Evolutionary conservation across 2,113 vertebrate species (phyloP).

Genomic region (Ovis aries): ARS-UI_Ramb_v3.0 NC_056068.1:62813501-62814000

Average conservation of each 20-base stretch:
- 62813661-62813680: not conserved
- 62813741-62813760: not conserved
- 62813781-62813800: not conserved
- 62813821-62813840: not conserved
- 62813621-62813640: not conserved
- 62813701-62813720: not conserved
- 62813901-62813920: not conserved
- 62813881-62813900: not conserved
- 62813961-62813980: not conserved
- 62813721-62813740: not conserved
- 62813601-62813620: not conserved
- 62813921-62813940: not conserved
- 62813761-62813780: not conserved
- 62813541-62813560: not conserved
- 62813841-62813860: not conserved
- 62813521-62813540: not conserved
- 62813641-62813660: not conserved
- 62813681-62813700: not conserved
- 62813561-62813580: not conserved
- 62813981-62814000: not conserved
- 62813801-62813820: not conserved
- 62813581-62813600: not conserved
- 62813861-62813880: not conserved
- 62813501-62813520: not conserved
- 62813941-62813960: not conserved